Conservation (phyloP, 2,113 vertebrate genomes). For the Sisor rabdophorus region DNA sequence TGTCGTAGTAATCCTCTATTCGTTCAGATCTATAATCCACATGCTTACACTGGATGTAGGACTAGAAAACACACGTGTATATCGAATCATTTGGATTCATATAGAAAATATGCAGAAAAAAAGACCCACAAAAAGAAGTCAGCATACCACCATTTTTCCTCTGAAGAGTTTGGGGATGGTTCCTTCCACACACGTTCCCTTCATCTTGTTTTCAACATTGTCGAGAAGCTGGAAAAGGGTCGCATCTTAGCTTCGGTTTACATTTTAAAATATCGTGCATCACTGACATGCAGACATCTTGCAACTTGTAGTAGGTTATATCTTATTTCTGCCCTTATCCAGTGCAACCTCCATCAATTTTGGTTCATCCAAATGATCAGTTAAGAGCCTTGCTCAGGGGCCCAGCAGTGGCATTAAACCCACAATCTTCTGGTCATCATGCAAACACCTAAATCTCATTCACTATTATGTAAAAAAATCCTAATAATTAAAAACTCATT, state of each 20-base stretch:
- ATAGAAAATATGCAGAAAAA: not conserved
- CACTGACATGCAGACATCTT: no score
- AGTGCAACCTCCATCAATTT: no score
- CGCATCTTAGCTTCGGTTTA: not conserved
- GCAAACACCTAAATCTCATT: no score
- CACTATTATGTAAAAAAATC: no score
- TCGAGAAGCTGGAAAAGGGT: conserved; percentile 81
- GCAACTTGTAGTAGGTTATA: no score
- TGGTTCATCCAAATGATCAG: no score
- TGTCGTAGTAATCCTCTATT: conserved; percentile 99
- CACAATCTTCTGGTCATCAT: no score
- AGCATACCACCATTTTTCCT: conserved; percentile 97
- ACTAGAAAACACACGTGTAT: conserved; percentile 67
- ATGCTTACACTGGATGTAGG: conserved; percentile 98
- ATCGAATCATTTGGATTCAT: not conserved
- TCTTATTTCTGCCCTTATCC: no score
- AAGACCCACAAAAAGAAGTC: not conserved
- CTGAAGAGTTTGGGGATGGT: conserved; percentile 97
- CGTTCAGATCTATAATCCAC: conserved; percentile 97
- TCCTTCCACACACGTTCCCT: conserved; percentile 98
- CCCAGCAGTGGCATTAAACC: no score
- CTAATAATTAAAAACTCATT: no score
- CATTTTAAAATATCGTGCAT: no score
- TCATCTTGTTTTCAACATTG: conserved; percentile 99
- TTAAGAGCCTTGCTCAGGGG: no score